Evolutionary conservation across 2,797 vertebrate genomes (phyloP).

Genomic region (Cichlasoma orientale): DNA sequence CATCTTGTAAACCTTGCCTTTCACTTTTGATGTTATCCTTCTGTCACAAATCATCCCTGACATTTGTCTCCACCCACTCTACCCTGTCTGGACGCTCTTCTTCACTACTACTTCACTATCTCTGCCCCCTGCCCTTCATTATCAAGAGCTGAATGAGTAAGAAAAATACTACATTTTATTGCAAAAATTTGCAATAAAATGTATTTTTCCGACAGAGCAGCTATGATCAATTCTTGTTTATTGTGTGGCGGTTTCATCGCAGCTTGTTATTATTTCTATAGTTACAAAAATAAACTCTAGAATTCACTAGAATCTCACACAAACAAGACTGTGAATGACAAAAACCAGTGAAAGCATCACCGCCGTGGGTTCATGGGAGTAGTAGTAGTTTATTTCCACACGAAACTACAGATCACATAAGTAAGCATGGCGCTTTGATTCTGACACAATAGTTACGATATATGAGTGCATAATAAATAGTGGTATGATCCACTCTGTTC

Average conservation of each 20-base stretch:
- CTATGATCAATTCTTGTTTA: not conserved
- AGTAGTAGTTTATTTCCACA: slow-evolving; percentile 10
- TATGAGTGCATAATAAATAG: not conserved
- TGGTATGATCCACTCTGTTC: not conserved
- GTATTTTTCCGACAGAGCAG: not conserved
- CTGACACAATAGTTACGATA: not conserved
- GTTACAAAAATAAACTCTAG: not conserved
- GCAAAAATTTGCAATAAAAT: too few relatives aligned
- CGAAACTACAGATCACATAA: not conserved
- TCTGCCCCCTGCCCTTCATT: not conserved
- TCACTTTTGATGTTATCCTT: not conserved
- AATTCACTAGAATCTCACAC: not conserved
- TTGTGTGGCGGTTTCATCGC: not conserved
- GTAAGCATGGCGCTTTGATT: not conserved
- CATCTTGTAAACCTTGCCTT: not conserved
- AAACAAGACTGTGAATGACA: not conserved
- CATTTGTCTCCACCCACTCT: not conserved
- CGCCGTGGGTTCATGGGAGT: slow-evolving; percentile 4
- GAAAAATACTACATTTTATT: too few relatives aligned
- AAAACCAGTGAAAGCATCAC: slow-evolving; percentile 25
- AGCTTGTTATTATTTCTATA: not conserved
- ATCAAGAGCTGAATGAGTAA: too few relatives aligned
- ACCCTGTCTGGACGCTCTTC: not conserved
- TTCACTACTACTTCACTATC: too few relatives aligned
- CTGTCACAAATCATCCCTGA: not conserved